Base-by-base conservation (phyloP, 2,797 vertebrate genomes). In the Lagodon rhomboides region DNA sequence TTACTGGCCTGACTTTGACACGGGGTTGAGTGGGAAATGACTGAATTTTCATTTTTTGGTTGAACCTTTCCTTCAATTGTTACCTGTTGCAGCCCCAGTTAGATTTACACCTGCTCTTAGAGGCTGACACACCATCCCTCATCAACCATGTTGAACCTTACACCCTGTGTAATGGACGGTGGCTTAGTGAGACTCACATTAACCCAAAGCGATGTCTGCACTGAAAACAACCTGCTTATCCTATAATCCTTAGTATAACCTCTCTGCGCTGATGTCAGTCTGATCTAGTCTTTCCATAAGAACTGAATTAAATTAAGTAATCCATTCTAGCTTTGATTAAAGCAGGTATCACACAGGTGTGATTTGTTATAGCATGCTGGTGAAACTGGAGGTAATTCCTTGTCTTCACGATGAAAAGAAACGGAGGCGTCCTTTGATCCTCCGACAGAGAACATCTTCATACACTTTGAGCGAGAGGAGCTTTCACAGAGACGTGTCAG, bases 341-440 rank as follows among this genome's bases (percentile, higher is more conserved):
- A 73, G 51, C 30, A 41, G 23, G 30, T 66, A n/a, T 56, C 61
- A 77, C 60, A 64, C 61, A 77, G 65, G 51, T 82, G 75, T 30
- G 58, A 68, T 75, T 80, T 20, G 56, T 75, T 50, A 13, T 23
- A 13, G 59, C 23, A 65, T 1, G 75, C 50, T 71, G 61, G 67
- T 83, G 87, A 82, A 87, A 82, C 62, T 49, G 25, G 34, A 66
- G 65, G 70, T 72, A 71, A 87, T 46, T 64, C 76, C 58, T 59
- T n/a, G 25, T 23, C 66, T 44, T 55, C 15, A 54, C n/a, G 66
- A 81, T 85, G 89, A 83, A 84, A 85, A 64, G 69, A 56, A 75
- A 27, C 10, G 22, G 1, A 41, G 79, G 41, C 66, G 46, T 34
- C 34, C 87, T 92, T 90, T 92, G 86, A 90, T 91, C 85, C 30